Percentiles rank a stretch among this genome's conserved stretches.
Conservation (phyloP, 2,888 invertebrate species). For the Eupeodes luniger region DNA sequence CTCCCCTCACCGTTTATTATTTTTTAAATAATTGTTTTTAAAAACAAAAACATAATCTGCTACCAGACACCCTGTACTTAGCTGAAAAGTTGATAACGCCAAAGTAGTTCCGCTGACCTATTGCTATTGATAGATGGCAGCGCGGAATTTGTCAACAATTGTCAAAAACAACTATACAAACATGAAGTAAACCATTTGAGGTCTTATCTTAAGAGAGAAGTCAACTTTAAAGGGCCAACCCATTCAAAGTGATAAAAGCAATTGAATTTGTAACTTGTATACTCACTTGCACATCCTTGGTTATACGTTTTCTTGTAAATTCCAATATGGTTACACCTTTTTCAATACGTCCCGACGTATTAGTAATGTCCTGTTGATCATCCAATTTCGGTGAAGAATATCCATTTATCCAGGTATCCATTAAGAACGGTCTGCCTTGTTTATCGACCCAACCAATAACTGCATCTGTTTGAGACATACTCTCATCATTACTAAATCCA, state of each 20-base stretch:
- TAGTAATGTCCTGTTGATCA: slow-evolving; percentile 89
- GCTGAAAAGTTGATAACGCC: no score
- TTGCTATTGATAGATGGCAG: no score
- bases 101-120: no score
- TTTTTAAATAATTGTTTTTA: no score
- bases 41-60: no score
- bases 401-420: slow-evolving; percentile 94
- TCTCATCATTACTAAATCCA: slow-evolving; percentile 92
- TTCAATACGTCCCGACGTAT: slow-evolving; percentile 88
- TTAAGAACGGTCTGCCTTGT: slow-evolving; percentile 91
- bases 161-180: no score
- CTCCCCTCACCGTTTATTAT: no score
- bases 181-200: no score
- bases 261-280: not conserved
- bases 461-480: slow-evolving; percentile 95
- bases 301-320: slow-evolving; percentile 91
- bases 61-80: no score
- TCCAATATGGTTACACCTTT: slow-evolving; percentile 92
- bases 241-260: no score
- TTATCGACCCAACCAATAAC: slow-evolving; percentile 95
- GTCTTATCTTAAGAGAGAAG: no score
- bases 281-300: slow-evolving; percentile 86
- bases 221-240: not conserved
- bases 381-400: slow-evolving; percentile 91
- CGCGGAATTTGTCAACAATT: no score